phyloP scores from a whole-genome alignment of 2,113 vertebrate species.

The Platysteira castanea region DNA sequence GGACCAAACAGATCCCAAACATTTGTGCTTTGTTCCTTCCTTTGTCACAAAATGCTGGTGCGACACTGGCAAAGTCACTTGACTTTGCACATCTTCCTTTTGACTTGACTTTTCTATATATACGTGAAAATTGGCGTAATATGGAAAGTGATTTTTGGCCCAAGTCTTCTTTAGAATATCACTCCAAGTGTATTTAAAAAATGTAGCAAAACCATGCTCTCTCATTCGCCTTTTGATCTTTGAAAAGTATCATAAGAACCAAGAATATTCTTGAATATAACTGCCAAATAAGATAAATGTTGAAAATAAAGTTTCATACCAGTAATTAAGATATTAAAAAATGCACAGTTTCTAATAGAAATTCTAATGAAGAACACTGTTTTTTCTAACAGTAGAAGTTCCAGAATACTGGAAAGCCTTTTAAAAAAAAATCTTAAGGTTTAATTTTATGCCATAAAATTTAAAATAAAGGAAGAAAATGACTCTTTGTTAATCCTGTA shows the following conservation, averaged over 20 bases:
- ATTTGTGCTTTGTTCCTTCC: not conserved
- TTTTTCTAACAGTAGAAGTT: not conserved
- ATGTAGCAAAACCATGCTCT: not conserved
- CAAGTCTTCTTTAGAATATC: not conserved
- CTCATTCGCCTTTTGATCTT: not conserved
- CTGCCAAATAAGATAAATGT: not conserved
- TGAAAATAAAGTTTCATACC: not conserved
- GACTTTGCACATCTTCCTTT: not conserved
- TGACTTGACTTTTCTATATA: not conserved
- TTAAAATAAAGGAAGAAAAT: not conserved
- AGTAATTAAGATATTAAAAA: not conserved
- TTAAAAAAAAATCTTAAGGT: not conserved
- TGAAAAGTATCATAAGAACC: not conserved
- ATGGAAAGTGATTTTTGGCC: not conserved
- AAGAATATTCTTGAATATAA: not conserved
- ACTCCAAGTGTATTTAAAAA: not conserved
- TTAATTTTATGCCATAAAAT: not conserved
- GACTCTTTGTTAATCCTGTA: not conserved
- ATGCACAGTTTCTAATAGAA: not conserved
- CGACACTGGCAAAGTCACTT: not conserved
- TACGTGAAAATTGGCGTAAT: not conserved
- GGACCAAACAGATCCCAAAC: not conserved
- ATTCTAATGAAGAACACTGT: not conserved
- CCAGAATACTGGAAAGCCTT: not conserved
- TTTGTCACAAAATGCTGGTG: not conserved